Evolutionary conservation across 1,140 invertebrate genomes (phyloP).

Genomic region (Leptestheria dahalacensis): DNA sequence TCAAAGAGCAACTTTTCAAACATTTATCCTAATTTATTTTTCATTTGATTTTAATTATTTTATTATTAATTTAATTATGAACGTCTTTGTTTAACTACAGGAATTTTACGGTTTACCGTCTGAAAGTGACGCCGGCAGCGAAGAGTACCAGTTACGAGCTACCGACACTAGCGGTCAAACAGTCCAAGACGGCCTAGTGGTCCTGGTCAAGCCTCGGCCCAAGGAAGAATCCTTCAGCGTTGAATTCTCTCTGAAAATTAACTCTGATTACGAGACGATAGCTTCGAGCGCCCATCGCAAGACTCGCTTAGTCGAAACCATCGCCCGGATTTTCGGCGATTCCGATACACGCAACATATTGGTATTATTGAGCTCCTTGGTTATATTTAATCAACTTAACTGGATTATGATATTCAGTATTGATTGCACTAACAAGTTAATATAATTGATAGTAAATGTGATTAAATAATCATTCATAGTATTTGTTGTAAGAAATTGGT

Average conservation of each 20-base stretch:
- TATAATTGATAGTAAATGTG: no score
- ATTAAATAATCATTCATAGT: no score
- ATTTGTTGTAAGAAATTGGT: no score
- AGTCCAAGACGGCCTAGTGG: constrained; percentile 60
- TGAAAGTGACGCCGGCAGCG: constrained; percentile 44
- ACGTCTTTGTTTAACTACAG: no score
- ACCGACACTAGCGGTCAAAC: constrained; percentile 45
- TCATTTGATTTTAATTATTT: no score
- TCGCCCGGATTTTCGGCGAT: constrained; percentile 55
- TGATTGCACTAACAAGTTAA: no score
- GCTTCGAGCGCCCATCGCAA: constrained; percentile 40
- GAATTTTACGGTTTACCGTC: constrained; percentile 76
- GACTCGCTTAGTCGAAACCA: constrained; percentile 50
- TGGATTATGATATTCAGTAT: no score
- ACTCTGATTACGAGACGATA: constrained; percentile 53
- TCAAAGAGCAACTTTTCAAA: neutral
- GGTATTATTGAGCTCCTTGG: constrained; percentile 26
- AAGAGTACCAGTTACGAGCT: constrained; percentile 61
- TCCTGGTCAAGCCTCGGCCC: constrained; percentile 43
- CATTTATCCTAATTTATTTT: neutral
- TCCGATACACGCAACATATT: constrained; percentile 50
- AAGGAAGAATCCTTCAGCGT: constrained; percentile 38
- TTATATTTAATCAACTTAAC: neutral
- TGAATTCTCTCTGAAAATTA: constrained; percentile 62
- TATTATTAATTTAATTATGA: no score